Base-by-base conservation (phyloP, 2,888 invertebrate species). In the Masnerella sp. region DNA sequence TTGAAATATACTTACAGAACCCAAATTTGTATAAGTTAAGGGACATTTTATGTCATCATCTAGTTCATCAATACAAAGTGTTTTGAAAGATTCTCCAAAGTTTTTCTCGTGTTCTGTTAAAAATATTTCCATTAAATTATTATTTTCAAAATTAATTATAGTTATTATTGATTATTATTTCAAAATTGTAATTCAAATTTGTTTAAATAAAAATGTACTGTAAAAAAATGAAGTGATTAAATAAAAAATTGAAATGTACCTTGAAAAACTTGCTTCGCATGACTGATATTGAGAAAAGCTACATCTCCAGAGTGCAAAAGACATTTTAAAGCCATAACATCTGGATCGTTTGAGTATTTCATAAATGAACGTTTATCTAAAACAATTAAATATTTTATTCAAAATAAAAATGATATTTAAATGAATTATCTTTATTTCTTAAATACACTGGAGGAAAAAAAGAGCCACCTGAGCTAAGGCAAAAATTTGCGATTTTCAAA, bases 251-350 rank as follows among this genome's bases (percentile, higher is more conserved):
- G 3, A 34, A 34, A 51, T 87, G 86, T 79, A 91, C 93, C 90
- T 76, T 89, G 88, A 36, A 61, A 77, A 79, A 92, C 90, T 80
- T 91, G 90, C 65, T 91, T 90, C 40, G 90, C 90, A 0, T 90
- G 90, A 17, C 89, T 88, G 72, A 92, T 90, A 77, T 91, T 91
- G 1, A 96, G 87, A 79, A 96, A 95, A 0, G 95, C 95, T 0
- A 96, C 94, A 80, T 96, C 95, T 2, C 90, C 94, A 0, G 91
- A 92, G 72, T 92, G 91, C 1, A 90, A 88, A 9, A 96, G 85
- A 75, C 94, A 93, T 56, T 90, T 70, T 22, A 84, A 79, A 0
- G 82, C 71, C 17, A 72, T 69, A 5, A 47, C 20, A 11, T 77
- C 68, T 12, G 28, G 40, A 43, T 70, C 56, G 17, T 64, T 51